These are phyloP conservation scores for Elaphurus davidianus DNA, from an alignment of 2,113 vertebrate species.

Conservation along the genomic window DNA sequence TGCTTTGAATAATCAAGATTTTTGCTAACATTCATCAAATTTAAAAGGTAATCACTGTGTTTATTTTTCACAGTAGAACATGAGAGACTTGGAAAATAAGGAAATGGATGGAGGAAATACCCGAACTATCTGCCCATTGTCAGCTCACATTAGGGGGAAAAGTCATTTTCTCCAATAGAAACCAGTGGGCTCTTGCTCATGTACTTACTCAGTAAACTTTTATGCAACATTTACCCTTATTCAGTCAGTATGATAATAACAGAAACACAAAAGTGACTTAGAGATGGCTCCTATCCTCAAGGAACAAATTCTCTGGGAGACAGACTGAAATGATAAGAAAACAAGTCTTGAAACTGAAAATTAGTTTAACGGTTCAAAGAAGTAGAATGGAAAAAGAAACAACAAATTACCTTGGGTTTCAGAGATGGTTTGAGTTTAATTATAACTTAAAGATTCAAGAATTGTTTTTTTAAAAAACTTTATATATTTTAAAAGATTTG, in stretches of 20 bases:
- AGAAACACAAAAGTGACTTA: neutral
- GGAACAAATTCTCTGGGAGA: neutral
- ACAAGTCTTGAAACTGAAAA: neutral
- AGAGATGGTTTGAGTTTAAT: neutral
- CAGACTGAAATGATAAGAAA: neutral
- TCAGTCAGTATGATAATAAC: neutral
- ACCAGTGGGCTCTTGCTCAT: neutral
- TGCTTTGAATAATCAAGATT: constrained; percentile 68
- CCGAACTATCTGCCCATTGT: neutral
- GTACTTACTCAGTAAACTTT: too few species aligned
- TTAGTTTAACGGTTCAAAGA: neutral
- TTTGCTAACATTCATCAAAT: constrained; percentile 59
- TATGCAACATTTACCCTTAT: neutral
- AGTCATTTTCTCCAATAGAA: neutral
- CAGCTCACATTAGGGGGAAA: neutral
- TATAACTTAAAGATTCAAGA: neutral
- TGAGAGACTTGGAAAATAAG: neutral
- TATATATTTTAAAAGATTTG: neutral
- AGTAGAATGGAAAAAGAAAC: neutral
- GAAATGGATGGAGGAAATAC: neutral
- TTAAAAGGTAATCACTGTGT: constrained; percentile 53
- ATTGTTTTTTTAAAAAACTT: neutral
- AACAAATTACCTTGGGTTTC: neutral
- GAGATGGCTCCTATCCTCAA: rapidly evolving
- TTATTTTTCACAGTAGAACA: constrained; percentile 37